A percentile compares a stretch with the other conserved stretches of the same genome.
Evolutionary conservation across 2,888 invertebrate genomes (phyloP).

Genomic region (Agrilus cyanescens): DNA sequence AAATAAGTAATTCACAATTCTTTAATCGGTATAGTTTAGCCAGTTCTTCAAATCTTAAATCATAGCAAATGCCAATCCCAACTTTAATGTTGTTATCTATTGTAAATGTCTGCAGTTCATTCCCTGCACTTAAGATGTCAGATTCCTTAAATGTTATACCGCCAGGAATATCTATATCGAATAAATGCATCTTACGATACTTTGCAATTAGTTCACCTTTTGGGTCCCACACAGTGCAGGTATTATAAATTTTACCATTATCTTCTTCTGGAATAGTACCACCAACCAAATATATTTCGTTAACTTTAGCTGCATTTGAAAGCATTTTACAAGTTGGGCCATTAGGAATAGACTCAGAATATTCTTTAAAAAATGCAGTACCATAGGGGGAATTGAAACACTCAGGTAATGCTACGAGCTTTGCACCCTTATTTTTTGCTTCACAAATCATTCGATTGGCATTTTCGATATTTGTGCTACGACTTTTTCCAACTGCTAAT

Average conservation of each 20-base stretch:
- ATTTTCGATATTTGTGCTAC: conserved; percentile 59
- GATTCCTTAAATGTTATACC: conserved; percentile 91
- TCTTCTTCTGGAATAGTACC: conserved; percentile 80
- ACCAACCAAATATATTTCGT: conserved; percentile 70
- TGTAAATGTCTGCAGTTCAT: conserved; percentile 59
- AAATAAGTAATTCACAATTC: conserved; percentile 79
- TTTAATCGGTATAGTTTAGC: conserved; percentile 54
- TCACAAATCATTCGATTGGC: conserved; percentile 59
- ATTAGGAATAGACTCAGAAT: conserved; percentile 72
- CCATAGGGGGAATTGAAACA: conserved; percentile 95
- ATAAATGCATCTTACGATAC: conserved; percentile 85
- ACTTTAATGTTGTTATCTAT: conserved; percentile 57
- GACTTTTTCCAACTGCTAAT: conserved; percentile 61
- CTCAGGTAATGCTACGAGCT: conserved; percentile 64
- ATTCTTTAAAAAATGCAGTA: conserved; percentile 67
- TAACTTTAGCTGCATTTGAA: conserved; percentile 62
- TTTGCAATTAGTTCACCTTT: conserved; percentile 66
- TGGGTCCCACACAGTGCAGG: conserved; percentile 76
- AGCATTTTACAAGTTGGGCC: conserved; percentile 64
- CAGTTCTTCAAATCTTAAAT: conserved; percentile 84
- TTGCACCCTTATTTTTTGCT: conserved; percentile 51
- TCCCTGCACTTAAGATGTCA: conserved; percentile 66
- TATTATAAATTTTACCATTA: conserved; percentile 63
- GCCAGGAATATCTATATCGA: conserved; percentile 90
- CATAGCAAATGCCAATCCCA: conserved; percentile 92